Base-by-base conservation (phyloP, 2,888 invertebrate genomes). In the Tupiocoris notatus region DNA sequence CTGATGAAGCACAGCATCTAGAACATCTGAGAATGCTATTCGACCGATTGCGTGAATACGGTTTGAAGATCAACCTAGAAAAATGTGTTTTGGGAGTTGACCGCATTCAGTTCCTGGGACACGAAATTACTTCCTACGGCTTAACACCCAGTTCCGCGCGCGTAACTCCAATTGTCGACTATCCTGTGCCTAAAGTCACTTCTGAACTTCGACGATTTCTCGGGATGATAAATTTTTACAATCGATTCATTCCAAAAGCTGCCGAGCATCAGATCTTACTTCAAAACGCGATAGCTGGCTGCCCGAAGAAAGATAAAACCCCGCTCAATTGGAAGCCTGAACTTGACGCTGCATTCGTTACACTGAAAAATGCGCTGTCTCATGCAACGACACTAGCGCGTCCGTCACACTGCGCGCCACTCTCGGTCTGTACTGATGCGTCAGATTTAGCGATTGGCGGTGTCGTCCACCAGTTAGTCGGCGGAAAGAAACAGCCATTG, bases 11-110 rank as follows among this genome's bases (percentile, higher is more conserved):
- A 62, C 76, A 82, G 58, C 81, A 81, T 67, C 12, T 25, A 12
- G 17, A 77, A 16, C 80, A 81, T 39, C 16, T 82, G 0, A 12
- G 65, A 0, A 65, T 54, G 7, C 24, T 81, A 0, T 79, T 81
- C 17, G 54, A 78, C 16, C 54, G 79, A 12, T 77, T 83, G 12
- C 20, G 77, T 17, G 76, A 81, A 17, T 81, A 81, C 67, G 81
- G 81, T 0, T 65, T 84, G 0, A 73, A 79, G 0, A 79, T 84
- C 0, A 84, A 84, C 77, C 59, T 79, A 0, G 39, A 75, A 0
- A 84, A 84, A 79, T 83, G 83, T 67, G 73, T 76, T 2, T 82
- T 83, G 70, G 82, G 81, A 0, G 22, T 59, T n/a, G 3, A n/a
- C 0, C 63, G 80, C 54, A 70, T 83, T 0, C 65, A 64, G 0